A percentile compares a stretch with the other conserved stretches of the same genome.
Conservation (phyloP, 2,888 invertebrate genomes). For the Elmis aenea region DNA sequence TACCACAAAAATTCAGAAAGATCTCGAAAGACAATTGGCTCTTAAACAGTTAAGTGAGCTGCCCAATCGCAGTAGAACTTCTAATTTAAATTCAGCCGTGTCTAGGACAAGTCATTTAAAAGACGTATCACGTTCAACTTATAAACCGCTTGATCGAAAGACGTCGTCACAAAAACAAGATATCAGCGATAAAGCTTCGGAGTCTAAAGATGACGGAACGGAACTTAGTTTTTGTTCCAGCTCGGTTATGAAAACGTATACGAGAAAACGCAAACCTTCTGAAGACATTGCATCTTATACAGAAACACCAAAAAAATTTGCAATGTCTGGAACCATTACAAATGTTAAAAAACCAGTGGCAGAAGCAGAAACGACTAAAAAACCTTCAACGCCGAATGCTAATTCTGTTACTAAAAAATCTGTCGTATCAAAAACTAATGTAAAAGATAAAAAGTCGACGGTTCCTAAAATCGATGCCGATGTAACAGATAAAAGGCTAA, state of each 20-base stretch:
- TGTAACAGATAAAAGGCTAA: no score
- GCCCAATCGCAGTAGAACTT: conserved; percentile 29
- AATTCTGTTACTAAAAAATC: no score
- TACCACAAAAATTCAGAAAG: conserved; percentile 3
- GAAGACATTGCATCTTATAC: conserved; percentile 15
- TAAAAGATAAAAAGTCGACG: no score
- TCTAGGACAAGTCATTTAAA: background rate
- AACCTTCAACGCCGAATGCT: background rate
- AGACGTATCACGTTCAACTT: background rate
- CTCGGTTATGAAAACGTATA: conserved; percentile 41
- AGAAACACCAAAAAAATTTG: background rate
- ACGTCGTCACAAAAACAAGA: background rate
- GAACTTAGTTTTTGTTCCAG: conserved; percentile 37
- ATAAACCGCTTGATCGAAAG: background rate
- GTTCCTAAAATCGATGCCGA: no score
- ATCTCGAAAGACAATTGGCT: conserved; percentile 52
- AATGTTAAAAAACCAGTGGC: background rate
- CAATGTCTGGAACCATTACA: background rate
- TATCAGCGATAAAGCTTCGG: background rate
- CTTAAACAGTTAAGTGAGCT: conserved; percentile 53
- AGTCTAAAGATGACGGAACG: conserved; percentile 18
- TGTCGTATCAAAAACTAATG: no score
- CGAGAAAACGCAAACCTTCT: conserved; percentile 39
- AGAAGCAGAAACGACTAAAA: background rate
- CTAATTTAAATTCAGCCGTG: background rate